These are phyloP conservation scores for Orestias chungarensis DNA, from an alignment of 2,797 vertebrate species.

Conservation along the genomic window DNA sequence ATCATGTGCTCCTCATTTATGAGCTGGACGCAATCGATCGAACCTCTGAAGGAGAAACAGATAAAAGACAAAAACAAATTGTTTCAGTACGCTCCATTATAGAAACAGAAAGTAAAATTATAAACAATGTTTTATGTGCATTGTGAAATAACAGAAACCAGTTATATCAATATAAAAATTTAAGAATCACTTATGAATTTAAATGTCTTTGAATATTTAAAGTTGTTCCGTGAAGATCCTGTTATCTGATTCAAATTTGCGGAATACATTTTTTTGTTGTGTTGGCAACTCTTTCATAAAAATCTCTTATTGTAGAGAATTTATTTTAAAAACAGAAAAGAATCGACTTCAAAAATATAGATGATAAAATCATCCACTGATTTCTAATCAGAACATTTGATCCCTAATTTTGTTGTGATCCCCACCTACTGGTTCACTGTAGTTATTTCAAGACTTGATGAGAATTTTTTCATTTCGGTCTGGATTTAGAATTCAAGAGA, in stretches of 20 bases:
- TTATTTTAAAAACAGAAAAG: neutral
- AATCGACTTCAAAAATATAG: neutral
- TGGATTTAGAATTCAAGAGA: neutral
- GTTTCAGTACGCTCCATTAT: neutral
- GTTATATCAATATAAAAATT: neutral
- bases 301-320: too few species aligned
- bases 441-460: neutral
- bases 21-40: constrained; percentile 94
- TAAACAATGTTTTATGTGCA: neutral
- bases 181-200: neutral
- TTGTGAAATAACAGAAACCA: neutral
- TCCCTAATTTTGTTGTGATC: neutral
- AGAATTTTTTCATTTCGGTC: neutral
- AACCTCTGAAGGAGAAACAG: constrained; percentile 80
- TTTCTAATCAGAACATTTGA: neutral
- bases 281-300: neutral
- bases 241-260: neutral
- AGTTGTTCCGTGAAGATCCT: neutral
- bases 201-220: neutral
- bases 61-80: neutral
- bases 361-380: neutral
- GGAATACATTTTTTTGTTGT: neutral
- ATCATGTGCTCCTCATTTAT: constrained; percentile 98
- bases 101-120: neutral
- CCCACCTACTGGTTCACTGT: constrained; percentile 1